Evolutionary conservation across 2,113 vertebrate species (phyloP).

Genomic region (Alethe castanea): DNA sequence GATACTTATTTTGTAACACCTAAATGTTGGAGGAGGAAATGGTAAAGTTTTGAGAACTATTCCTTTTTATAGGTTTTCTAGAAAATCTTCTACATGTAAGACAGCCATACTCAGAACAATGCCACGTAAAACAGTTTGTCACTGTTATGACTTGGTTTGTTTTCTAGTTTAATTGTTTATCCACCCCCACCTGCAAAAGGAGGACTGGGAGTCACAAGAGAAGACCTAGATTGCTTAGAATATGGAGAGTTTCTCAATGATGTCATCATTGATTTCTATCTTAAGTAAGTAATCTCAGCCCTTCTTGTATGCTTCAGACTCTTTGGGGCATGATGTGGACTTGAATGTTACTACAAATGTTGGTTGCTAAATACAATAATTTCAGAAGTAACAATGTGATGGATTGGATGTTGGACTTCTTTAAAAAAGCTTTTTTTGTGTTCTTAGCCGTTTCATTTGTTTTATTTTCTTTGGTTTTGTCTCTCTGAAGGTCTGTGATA

Average conservation of each 20-base stretch:
- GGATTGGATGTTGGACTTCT: neutral
- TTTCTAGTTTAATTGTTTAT: conserved; percentile 91
- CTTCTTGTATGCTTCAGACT: neutral
- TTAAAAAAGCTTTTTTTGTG: neutral
- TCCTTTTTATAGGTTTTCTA: neutral
- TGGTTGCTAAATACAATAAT: neutral
- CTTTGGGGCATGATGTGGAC: neutral
- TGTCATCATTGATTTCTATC: conserved; percentile 99
- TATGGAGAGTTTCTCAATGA: conserved; percentile 96
- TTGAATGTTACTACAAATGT: neutral
- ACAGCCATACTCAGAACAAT: neutral
- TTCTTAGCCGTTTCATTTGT: neutral
- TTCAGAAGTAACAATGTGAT: neutral
- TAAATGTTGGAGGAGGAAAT: neutral
- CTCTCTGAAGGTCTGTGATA: neutral
- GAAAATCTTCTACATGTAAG: neutral
- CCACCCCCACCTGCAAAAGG: conserved; percentile 93
- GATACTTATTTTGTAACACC: neutral
- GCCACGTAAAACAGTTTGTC: neutral
- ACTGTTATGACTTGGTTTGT: neutral
- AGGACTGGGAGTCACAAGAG: conserved; percentile 91
- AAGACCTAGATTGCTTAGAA: conserved; percentile 93
- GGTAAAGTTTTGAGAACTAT: neutral
- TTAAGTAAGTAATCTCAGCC: conserved; percentile 82
- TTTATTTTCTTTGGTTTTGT: neutral